Evolutionary conservation across 2,888 invertebrate genomes (phyloP), one percentile per base, ranked within the genome.

Genomic region (Drosophila niveifrons): DNA sequence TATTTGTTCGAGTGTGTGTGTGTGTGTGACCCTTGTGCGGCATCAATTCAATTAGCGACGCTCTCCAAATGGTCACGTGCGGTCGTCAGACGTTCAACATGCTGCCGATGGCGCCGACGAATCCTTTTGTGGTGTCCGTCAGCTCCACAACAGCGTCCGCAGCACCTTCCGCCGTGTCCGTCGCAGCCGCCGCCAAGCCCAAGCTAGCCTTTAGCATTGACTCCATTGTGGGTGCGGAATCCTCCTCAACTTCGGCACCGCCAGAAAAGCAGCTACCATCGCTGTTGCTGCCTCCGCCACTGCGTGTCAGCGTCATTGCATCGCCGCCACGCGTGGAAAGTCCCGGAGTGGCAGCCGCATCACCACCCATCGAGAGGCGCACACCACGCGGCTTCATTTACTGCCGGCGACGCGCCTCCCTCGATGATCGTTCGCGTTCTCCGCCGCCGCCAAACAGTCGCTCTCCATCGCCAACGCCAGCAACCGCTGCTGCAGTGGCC

Each of bases 141-240:
- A 76, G 75, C 79, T 73, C 85, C 65, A 53, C 81, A 47, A 18
- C 81, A 34, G 77, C 61, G 39, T 39, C 39, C 73, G 78, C 80
- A 47, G 78, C 80, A 52, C 23, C 23, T 3, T 23, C 34, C 31
- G 31, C 10, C 31, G 76, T 89, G 36, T 72, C 90, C 44, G 71
- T 83, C 50, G 82, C 89, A 47, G 68, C 83, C 52, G 83, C 13
- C 44, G 15, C 10, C 11, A 97, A 97, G 93, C 97, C 98, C 83
- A 98, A 97, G 93, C 96, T 98, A 92, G 98, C 97, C 90, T 98
- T 98, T 92, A 97, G 97, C 91, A 98, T 98, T 93, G 98, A 98
- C 94, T 97, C 97, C 90, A 97, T 98, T 91, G 97, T 98, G 72
- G 97, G 97, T 74, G 65, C 57, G 1, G 69, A 51, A 10, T 58